These are phyloP conservation scores for Ochotona curzoniae DNA, from an alignment of 2,113 vertebrate species.

Conservation along the genomic window DNA sequence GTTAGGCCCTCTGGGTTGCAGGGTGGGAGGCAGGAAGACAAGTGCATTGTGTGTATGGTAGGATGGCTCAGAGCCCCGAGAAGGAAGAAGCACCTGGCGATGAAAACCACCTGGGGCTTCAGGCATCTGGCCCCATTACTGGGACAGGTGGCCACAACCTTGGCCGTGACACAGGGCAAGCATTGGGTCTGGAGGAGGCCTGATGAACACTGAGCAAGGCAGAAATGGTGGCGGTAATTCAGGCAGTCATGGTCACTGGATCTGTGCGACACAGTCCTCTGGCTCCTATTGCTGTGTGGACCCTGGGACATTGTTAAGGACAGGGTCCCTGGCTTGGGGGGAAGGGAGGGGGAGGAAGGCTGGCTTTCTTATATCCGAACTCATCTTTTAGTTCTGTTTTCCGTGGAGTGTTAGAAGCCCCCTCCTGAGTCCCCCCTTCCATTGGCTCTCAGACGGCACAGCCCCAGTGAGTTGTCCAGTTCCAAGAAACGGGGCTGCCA, in stretches of 20 bases:
- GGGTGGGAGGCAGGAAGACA: background rate
- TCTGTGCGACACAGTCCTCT: background rate
- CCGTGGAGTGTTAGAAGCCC: too few relatives aligned
- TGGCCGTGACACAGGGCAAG: accelerated
- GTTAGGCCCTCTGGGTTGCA: background rate
- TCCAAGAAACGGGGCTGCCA: too few relatives aligned
- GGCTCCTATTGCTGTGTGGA: background rate
- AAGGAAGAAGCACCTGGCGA: background rate
- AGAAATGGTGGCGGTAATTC: background rate
- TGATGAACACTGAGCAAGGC: too few relatives aligned
- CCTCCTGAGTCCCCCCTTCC: background rate
- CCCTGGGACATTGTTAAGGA: too few relatives aligned
- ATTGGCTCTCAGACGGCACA: background rate
- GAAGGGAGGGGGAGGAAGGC: too few relatives aligned
- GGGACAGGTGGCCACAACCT: background rate
- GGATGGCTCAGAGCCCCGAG: background rate
- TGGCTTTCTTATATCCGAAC: too few relatives aligned
- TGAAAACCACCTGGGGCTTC: background rate
- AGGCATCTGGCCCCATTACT: background rate
- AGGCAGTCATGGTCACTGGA: background rate
- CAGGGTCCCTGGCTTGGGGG: too few relatives aligned
- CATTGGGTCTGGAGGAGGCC: too few relatives aligned
- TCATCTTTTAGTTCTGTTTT: too few relatives aligned
- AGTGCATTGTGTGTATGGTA: accelerated
- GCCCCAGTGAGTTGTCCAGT: background rate